These are phyloP conservation scores for Charina bottae DNA, from an alignment of 2,113 vertebrate genomes.

Conservation along the genomic window DNA sequence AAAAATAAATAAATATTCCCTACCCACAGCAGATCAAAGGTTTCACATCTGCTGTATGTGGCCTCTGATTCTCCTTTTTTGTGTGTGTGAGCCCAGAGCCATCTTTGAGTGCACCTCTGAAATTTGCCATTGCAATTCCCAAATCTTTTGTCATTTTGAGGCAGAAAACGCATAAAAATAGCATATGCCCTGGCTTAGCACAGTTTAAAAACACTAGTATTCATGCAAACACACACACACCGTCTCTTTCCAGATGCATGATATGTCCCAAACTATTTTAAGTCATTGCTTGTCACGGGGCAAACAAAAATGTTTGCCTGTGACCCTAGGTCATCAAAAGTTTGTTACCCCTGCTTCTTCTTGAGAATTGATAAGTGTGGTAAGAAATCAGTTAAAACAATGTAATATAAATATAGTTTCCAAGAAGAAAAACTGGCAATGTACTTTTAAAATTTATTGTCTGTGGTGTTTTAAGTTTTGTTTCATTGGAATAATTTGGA, in stretches of 20 bases:
- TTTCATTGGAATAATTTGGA: conserved; percentile 25
- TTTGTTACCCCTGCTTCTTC: neutral
- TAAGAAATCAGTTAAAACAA: neutral
- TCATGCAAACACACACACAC: neutral
- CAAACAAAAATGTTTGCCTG: neutral
- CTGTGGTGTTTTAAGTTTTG: conserved; percentile 1
- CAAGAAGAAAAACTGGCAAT: neutral
- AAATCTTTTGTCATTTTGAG: neutral
- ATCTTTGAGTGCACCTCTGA: neutral
- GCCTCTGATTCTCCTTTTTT: neutral
- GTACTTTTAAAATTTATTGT: neutral
- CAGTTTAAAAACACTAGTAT: neutral
- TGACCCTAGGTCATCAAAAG: neutral
- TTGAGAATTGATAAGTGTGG: neutral
- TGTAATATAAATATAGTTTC: neutral
- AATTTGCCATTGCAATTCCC: neutral
- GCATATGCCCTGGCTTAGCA: neutral
- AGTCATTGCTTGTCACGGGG: neutral
- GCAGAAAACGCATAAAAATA: neutral
- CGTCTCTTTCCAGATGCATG: neutral
- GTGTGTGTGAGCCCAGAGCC: neutral
- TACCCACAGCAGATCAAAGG: neutral
- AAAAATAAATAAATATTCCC: no score
- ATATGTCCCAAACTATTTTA: neutral
- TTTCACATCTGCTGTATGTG: neutral